Conservation (phyloP, 2,888 invertebrate species). For the Leucophora obtusa region DNA sequence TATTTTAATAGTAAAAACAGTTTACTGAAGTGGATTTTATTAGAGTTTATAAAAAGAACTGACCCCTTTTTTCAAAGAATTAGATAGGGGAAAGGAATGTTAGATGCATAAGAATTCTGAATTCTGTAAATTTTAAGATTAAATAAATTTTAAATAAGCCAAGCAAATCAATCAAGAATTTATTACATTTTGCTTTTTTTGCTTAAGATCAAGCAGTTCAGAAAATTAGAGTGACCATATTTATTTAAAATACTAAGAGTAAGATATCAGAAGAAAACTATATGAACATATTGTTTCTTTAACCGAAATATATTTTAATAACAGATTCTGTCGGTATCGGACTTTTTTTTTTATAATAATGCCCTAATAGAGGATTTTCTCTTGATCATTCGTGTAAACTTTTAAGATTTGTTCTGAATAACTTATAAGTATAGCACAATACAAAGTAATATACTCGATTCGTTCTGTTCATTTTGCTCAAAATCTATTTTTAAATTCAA, state of each 20-base stretch:
- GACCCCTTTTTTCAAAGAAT: neutral
- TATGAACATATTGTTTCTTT: no score
- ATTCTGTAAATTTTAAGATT: conserved; percentile 24
- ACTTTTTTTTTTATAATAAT: no score
- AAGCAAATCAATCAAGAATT: conserved; percentile 38
- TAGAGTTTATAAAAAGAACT: neutral
- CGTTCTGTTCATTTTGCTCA: no score
- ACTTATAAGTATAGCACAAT: no score
- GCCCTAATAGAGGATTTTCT: no score
- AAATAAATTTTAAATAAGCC: conserved; percentile 24
- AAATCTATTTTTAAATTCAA: no score
- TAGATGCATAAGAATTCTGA: neutral
- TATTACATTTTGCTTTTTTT: conserved; percentile 5
- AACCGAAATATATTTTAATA: no score
- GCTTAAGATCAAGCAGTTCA: conserved; percentile 17
- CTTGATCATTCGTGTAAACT: no score
- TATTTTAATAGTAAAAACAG: neutral
- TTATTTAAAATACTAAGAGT: neutral
- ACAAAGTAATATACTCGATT: no score
- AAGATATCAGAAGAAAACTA: no score
- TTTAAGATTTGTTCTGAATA: no score
- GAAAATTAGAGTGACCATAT: conserved; percentile 9
- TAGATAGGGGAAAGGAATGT: neutral
- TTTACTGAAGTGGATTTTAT: neutral
- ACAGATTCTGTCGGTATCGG: no score